These are phyloP conservation scores for Typhlomys cinereus DNA, from an alignment of 2,113 vertebrate genomes.

Conservation along the genomic window DNA sequence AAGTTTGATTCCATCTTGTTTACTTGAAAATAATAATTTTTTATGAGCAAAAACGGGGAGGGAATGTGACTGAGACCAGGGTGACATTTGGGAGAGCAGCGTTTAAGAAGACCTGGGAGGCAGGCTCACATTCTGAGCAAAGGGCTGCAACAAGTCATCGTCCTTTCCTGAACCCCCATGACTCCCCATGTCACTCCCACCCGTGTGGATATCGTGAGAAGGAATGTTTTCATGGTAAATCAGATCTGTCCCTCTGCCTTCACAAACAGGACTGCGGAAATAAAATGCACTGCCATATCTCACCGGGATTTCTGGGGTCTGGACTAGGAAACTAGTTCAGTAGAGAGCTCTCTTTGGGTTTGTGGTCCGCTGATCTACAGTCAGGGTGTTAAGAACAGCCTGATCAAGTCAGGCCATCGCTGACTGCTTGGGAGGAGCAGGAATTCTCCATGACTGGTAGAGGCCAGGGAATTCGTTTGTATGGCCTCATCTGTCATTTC, in stretches of 20 bases:
- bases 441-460: neutral
- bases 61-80: neutral
- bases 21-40: slow-evolving; percentile 49
- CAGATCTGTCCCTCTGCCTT: neutral
- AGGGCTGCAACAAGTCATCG: neutral
- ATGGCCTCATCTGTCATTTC: neutral
- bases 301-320: slow-evolving; percentile 1
- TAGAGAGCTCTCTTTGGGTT: neutral
- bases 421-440: neutral
- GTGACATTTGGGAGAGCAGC: neutral
- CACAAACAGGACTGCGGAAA: neutral
- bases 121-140: neutral
- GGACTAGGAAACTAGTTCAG: neutral
- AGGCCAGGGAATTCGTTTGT: neutral
- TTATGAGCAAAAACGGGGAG: slow-evolving; percentile 36
- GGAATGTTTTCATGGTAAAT: neutral
- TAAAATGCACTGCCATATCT: neutral
- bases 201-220: neutral
- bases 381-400: neutral
- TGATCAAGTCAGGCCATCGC: neutral
- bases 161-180: neutral
- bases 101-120: neutral
- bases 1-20: slow-evolving; percentile 74
- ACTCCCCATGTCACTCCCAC: neutral
- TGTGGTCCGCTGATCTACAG: neutral